A percentile compares a stretch with the other conserved stretches of the same genome.
phyloP scores from a whole-genome alignment of 2,113 vertebrate species.

The Scomber scombrus region DNA sequence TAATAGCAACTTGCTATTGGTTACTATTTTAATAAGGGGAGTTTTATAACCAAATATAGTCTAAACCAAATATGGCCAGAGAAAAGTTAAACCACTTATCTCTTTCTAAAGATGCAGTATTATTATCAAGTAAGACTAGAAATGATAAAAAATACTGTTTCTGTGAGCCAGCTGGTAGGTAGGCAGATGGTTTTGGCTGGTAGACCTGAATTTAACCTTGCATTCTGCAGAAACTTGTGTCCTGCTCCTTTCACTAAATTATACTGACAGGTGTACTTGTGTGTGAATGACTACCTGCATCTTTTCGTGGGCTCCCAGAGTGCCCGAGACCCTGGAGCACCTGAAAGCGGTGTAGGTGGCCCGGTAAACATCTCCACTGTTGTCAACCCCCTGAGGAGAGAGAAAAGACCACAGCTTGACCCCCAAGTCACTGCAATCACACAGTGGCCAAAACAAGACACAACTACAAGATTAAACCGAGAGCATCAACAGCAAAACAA shows the following conservation, averaged over 20 bases:
- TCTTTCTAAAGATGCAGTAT: no score
- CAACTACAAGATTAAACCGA: background rate
- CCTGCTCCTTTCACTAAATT: background rate
- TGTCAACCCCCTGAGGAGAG: conserved; percentile 88
- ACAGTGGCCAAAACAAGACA: background rate
- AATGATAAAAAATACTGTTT: no score
- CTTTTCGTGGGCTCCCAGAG: conserved; percentile 83
- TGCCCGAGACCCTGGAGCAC: conserved; percentile 89
- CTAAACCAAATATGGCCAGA: no score
- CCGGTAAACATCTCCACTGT: conserved; percentile 88
- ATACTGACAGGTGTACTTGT: background rate
- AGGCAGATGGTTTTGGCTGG: no score
- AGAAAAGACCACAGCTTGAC: conserved; percentile 12
- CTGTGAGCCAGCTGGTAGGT: no score
- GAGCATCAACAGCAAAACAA: background rate
- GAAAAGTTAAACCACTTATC: no score
- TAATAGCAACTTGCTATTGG: no score
- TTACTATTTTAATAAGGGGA: no score
- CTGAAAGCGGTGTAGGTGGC: conserved; percentile 92
- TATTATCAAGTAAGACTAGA: no score
- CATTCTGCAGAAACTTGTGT: background rate
- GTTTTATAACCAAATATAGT: no score
- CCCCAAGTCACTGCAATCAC: background rate
- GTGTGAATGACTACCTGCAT: conserved; percentile 85
- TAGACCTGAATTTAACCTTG: no score